Percentiles rank a stretch among this genome's conserved stretches.
phyloP scores from a whole-genome alignment of 2,888 invertebrate genomes.

The Xanthostigma xanthostigma region DNA sequence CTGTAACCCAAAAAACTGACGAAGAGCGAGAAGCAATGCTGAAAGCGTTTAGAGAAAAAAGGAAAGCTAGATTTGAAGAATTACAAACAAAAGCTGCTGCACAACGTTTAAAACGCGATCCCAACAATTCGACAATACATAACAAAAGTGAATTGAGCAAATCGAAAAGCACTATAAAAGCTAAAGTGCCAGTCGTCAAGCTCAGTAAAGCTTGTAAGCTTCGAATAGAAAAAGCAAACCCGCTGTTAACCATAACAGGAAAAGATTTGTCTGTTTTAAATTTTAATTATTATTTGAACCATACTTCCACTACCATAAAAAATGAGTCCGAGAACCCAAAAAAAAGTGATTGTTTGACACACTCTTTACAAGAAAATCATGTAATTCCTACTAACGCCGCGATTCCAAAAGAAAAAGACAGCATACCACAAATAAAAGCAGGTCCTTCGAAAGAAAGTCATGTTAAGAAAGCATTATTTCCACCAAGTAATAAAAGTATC shows the following conservation, averaged over 20 bases:
- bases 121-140: too few species aligned
- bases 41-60: conserved; percentile 4
- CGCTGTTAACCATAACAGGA: conserved; percentile 6
- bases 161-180: neutral
- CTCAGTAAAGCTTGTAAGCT: conserved; percentile 21
- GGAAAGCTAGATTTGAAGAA: conserved; percentile 2
- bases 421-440: too few species aligned
- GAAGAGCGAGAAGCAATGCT: neutral
- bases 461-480: too few species aligned
- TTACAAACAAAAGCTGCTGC: conserved; percentile 2
- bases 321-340: conserved; percentile 5
- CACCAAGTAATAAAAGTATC: neutral
- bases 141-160: too few species aligned
- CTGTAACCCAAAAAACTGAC: neutral
- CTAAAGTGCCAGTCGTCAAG: conserved; percentile 16
- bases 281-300: too few species aligned
- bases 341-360: too few species aligned
- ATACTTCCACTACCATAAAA: conserved; percentile 4
- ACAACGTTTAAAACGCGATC: too few species aligned
- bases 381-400: too few species aligned
- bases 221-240: conserved; percentile 13
- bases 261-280: neutral
- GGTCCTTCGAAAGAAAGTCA: too few species aligned
- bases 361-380: too few species aligned
- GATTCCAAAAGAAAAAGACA: too few species aligned